Conservation (phyloP, 2,113 vertebrate genomes). For the Synchiropus splendidus region DNA sequence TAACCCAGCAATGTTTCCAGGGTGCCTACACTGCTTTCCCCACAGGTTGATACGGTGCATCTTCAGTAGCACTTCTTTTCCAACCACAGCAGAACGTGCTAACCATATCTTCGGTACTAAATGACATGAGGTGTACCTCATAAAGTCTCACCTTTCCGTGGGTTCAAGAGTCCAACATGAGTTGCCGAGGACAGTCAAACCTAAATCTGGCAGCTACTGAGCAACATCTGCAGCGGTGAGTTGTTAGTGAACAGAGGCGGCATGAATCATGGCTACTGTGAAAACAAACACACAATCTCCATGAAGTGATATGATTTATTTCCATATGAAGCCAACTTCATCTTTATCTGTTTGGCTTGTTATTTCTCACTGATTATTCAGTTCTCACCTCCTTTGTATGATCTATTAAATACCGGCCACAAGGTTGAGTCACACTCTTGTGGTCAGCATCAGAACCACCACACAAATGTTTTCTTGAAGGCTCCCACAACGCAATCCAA, state of each 20-base stretch:
- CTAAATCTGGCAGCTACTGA: conserved; percentile 32
- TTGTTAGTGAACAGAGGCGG: neutral
- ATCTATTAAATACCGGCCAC: conserved; percentile 38
- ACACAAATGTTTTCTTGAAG: neutral
- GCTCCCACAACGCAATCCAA: too few relatives aligned
- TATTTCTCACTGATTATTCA: conserved; percentile 25
- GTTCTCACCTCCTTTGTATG: conserved; percentile 40
- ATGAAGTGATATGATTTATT: conserved; percentile 5
- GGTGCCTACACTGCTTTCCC: too few relatives aligned
- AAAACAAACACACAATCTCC: conserved; percentile 26
- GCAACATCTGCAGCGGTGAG: conserved; percentile 17
- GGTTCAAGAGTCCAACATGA: too few relatives aligned
- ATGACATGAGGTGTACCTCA: too few relatives aligned
- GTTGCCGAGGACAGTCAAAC: conserved; percentile 11
- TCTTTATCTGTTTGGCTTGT: conserved; percentile 10
- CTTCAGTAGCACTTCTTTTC: too few relatives aligned
- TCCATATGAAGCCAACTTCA: too few relatives aligned
- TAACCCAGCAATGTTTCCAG: too few relatives aligned
- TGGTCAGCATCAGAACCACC: conserved; percentile 24
- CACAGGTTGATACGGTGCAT: too few relatives aligned
- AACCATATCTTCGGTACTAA: too few relatives aligned
- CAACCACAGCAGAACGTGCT: too few relatives aligned
- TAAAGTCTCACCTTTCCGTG: too few relatives aligned
- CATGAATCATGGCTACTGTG: conserved; percentile 14
- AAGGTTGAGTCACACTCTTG: conserved; percentile 33